phyloP scores from a whole-genome alignment of 2,113 vertebrate genomes.

The Hypocryptadius cinnamomeus region DNA sequence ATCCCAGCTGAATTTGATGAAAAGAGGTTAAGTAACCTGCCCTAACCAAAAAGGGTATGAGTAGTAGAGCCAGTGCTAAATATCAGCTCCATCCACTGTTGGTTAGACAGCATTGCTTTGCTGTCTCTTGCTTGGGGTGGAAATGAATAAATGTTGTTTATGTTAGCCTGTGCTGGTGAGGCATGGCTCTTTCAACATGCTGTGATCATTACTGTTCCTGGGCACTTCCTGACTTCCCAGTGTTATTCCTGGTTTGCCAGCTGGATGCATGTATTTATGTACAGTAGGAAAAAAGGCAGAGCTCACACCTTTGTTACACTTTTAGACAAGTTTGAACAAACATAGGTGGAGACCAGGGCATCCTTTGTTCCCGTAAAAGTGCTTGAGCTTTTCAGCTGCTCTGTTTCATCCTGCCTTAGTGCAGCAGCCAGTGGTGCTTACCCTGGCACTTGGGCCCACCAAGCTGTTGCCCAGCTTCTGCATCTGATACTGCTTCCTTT shows the following conservation, averaged over 20 bases:
- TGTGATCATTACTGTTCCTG: neutral
- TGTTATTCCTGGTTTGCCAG: neutral
- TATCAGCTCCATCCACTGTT: neutral
- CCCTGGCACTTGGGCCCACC: neutral
- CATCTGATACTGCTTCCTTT: neutral
- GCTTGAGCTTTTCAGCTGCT: neutral
- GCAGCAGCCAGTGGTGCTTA: neutral
- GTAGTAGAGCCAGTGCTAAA: neutral
- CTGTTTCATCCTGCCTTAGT: neutral
- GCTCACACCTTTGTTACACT: neutral
- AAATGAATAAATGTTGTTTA: neutral
- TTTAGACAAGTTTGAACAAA: neutral
- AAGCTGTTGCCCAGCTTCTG: neutral
- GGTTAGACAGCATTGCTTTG: neutral
- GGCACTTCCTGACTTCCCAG: neutral
- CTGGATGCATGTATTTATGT: neutral
- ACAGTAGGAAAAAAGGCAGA: neutral
- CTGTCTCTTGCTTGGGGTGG: neutral
- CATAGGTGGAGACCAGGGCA: neutral
- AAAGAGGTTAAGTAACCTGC: slow-evolving; percentile 5
- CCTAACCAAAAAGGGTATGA: neutral
- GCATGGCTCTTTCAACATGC: neutral
- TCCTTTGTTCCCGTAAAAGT: neutral
- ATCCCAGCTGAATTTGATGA: neutral
- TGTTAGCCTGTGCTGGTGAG: neutral